A percentile compares a stretch with the other conserved stretches of the same genome.
Evolutionary conservation across 2,888 invertebrate species (phyloP).

Genomic region (Trypoxylon attenuatum): DNA sequence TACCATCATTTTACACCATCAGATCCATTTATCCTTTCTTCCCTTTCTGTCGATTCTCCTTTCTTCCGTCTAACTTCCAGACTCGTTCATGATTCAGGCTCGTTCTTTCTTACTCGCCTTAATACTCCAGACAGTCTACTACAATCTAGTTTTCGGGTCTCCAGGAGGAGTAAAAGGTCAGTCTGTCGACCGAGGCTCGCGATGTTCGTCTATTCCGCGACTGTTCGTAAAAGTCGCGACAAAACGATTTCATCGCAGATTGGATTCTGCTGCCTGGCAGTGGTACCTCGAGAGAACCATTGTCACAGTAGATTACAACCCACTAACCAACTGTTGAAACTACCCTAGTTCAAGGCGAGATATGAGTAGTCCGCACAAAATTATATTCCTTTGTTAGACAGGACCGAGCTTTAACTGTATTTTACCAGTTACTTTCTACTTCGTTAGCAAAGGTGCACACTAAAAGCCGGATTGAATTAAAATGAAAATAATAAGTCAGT

Average conservation of each 20-base stretch:
- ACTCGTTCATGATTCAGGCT: constrained; percentile 2
- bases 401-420: too few species aligned
- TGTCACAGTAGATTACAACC: constrained; percentile 34
- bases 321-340: constrained; percentile 25
- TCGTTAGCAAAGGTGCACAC: too few species aligned
- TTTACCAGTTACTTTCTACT: too few species aligned
- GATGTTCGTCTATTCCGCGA: constrained; percentile 17
- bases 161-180: constrained; percentile 12
- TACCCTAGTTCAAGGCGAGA: too few species aligned
- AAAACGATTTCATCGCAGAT: constrained; percentile 46
- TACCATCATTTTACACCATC: too few species aligned
- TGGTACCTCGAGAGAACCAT: too few species aligned
- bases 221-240: constrained; percentile 36
- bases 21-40: neutral
- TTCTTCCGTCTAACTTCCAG: neutral
- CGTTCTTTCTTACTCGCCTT: constrained; percentile 4
- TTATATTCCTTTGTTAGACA: too few species aligned
- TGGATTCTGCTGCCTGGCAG: constrained; percentile 38
- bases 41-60: neutral
- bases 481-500: too few species aligned
- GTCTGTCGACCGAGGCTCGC: neutral
- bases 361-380: too few species aligned
- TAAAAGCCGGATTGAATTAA: too few species aligned
- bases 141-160: constrained; percentile 3
- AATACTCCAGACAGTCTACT: constrained; percentile 11